phyloP scores from a whole-genome alignment of 2,797 vertebrate genomes.

The Semotilus atromaculatus region DNA sequence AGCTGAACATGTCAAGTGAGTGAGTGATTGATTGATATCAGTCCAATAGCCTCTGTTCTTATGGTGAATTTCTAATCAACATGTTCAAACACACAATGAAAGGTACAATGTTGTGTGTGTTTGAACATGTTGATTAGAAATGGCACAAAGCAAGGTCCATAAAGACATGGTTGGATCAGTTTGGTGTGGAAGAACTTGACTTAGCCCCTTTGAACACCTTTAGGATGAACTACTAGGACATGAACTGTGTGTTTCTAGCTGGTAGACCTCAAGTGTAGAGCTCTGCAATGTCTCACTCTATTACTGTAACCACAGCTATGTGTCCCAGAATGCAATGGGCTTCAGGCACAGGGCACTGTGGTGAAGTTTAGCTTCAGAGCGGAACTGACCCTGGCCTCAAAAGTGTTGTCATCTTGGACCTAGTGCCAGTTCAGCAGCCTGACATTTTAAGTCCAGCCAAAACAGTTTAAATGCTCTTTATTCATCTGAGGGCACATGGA shows the following conservation, averaged over 20 bases:
- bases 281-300: slow-evolving; percentile 44
- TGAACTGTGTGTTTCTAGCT: not conserved
- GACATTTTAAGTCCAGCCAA: slow-evolving; percentile 31
- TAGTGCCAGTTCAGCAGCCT: slow-evolving; percentile 38
- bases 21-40: no score
- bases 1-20: no score
- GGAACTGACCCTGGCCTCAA: slow-evolving; percentile 26
- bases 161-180: not conserved
- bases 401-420: slow-evolving; percentile 5
- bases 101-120: no score
- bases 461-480: slow-evolving; percentile 33
- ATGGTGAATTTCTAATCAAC: no score
- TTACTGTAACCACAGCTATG: slow-evolving; percentile 47
- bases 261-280: slow-evolving; percentile 25
- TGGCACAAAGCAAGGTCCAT: not conserved
- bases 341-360: slow-evolving; percentile 1
- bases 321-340: slow-evolving; percentile 41
- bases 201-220: not conserved
- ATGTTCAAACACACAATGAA: no score
- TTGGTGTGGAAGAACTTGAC: not conserved
- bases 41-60: no score
- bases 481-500: slow-evolving; percentile 21
- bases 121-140: no score
- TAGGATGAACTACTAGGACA: not conserved
- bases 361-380: slow-evolving; percentile 26